Evolutionary conservation across 2,888 invertebrate species (phyloP), one percentile per base, ranked within the genome.

Genomic region (Scaptodrosophila latifasciaeformis): DNA sequence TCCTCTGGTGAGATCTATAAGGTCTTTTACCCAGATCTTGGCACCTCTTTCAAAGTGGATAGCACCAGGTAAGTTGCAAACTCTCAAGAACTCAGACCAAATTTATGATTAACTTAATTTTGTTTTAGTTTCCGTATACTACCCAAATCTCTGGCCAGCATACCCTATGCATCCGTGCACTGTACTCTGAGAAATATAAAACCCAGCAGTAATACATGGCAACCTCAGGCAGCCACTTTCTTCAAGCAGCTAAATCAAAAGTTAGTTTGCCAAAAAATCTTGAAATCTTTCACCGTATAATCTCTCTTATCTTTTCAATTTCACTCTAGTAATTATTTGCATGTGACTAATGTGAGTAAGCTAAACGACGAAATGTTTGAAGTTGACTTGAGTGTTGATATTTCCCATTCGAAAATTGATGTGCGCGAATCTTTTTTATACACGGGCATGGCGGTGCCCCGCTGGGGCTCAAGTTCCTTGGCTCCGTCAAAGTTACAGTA

Each of bases 11-110:
- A 86, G 0, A 61, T 79, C 0, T 90, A 88, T 67, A 86, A 88
- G 19, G 88, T 92, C 2, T 89, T 89, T 67, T 89, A 90, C 62
- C 86, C 92, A 15, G 93, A 93, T 82, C 89, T 89, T 65, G 93
- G 93, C 1, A 87, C 88, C 65, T 86, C 83, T 0, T 88, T 90
- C 54, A 70, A 80, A 1, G 86, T 90, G 1, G 49, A 59, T 7
- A 35, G 27, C 29, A 43, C 35, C 34, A 17, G 54, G 71, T 72
- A 39, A 45, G 67, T 48, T 1, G 6, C n/a, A n/a, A n/a, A n/a
- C n/a, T n/a, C n/a, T n/a, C n/a, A n/a, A n/a, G n/a, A n/a, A n/a
- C n/a, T n/a, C n/a, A n/a, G n/a, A n/a, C n/a, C n/a, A n/a, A n/a
- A n/a, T n/a, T n/a, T n/a, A n/a, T n/a, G n/a, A n/a, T n/a, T n/a